Conservation (phyloP, 2,113 vertebrate species). For the Hucho hucho region DNA sequence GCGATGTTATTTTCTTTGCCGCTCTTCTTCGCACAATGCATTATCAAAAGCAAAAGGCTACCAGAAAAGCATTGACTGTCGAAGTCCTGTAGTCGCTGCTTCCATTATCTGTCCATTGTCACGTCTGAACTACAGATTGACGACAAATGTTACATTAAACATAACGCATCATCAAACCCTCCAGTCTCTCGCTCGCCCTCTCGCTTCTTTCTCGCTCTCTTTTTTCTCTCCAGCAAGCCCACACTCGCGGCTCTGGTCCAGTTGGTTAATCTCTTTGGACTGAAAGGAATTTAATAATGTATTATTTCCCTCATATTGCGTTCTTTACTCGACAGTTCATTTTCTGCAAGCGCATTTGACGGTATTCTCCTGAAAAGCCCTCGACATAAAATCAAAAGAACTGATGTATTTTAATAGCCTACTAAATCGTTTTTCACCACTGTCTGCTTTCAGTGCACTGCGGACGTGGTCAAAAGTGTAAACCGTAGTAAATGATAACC, state of each 20-base stretch:
- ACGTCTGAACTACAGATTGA: conserved; percentile 26
- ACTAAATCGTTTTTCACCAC: conserved; percentile 3
- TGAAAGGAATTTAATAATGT: background rate
- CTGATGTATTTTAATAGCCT: conserved; percentile 42
- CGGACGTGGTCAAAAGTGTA: conserved; percentile 9
- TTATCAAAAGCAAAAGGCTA: conserved; percentile 28
- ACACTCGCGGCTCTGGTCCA: background rate
- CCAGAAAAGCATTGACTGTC: conserved; percentile 28
- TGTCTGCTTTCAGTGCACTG: conserved; percentile 29
- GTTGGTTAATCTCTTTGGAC: background rate
- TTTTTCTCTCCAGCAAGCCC: background rate
- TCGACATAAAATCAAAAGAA: background rate
- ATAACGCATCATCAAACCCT: conserved; percentile 33
- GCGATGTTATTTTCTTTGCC: conserved; percentile 35
- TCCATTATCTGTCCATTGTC: conserved; percentile 59
- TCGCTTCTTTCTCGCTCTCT: background rate
- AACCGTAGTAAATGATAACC: conserved; percentile 7
- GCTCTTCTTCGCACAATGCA: conserved; percentile 36
- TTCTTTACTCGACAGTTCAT: background rate
- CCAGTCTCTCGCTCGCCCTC: background rate
- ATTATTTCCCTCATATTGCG: background rate
- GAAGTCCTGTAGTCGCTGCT: conserved; percentile 49
- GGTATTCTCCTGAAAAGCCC: background rate
- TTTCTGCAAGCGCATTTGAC: background rate
- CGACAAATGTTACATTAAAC: conserved; percentile 35